Base-by-base conservation (phyloP, 2,113 vertebrate species). In the Tor tambroides region DNA sequence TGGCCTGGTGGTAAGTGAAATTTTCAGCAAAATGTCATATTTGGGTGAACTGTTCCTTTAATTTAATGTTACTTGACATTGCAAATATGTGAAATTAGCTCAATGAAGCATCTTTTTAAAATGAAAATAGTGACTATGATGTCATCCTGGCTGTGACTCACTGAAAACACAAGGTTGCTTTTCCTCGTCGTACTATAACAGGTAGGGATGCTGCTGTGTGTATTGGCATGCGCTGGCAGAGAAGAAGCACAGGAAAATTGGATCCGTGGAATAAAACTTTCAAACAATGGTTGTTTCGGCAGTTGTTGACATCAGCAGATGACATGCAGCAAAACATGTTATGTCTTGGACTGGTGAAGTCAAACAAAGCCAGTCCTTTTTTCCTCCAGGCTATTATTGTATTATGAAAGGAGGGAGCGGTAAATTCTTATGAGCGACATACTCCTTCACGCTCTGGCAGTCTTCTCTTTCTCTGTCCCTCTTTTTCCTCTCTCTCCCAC, bases 381-480 rank as follows among this genome's bases (percentile, higher is more conserved):
- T 71, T 86, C 30, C 83, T 19, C 28, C 6, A 76, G 86, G 75
- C 65, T 80, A 80, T 89, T 90, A 87, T 87, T 86, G 63, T 85
- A 54, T 86, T 87, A 76, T 89, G 83, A 85, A 87, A 46, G 79
- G 43, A 84, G 65, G 67, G 43, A 74, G 86, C 59, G 38, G 83
- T 89, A 89, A 88, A 87, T 89, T 87, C 67, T 83, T 74, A 83
- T 84, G 80, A 83, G 85, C 49, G 79, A 89, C 83, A 72, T 51
- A 63, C 86, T 80, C 87, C 76, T 90, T 90, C 84, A 90, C 67
- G 86, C 83, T 90, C 86, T 80, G 81, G 43, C 56, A 74, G 43
- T 67, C 63, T 38, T 63, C 85, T 65, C 32, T 85, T 41, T 84
- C 76, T 43, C 83, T 76, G 15, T 81, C 46, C 51, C 54, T 46